Evolutionary conservation across 2,113 vertebrate species (phyloP).

Genomic region (Corynorhinus townsendii): DNA sequence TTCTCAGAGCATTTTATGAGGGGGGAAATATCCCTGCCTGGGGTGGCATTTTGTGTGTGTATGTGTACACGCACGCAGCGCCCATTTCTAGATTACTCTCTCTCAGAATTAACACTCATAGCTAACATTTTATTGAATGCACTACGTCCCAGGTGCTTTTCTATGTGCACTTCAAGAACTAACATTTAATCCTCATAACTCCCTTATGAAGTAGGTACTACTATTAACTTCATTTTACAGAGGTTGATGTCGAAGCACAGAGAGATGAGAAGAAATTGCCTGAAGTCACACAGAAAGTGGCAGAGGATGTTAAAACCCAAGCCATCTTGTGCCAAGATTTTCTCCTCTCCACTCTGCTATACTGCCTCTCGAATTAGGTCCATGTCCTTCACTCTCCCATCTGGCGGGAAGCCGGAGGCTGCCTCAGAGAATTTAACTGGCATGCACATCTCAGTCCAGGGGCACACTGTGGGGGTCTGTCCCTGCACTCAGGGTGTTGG

Average conservation of each 20-base stretch:
- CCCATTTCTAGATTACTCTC: background rate
- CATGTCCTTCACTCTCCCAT: background rate
- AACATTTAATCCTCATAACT: background rate
- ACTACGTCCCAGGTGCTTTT: background rate
- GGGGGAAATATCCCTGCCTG: background rate
- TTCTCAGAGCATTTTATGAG: background rate
- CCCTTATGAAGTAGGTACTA: background rate
- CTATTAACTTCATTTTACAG: background rate
- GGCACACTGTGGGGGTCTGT: background rate
- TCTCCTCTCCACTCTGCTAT: background rate
- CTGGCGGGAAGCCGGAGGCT: background rate
- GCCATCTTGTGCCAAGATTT: too few relatives aligned
- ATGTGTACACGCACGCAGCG: too few relatives aligned
- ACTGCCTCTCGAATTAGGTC: background rate
- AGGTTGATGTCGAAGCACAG: background rate
- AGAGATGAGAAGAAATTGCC: background rate
- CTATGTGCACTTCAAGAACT: background rate
- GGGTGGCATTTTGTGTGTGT: background rate
- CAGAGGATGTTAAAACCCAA: background rate
- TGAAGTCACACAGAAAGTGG: background rate
- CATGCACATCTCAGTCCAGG: background rate
- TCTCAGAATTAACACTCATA: background rate
- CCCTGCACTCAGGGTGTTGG: background rate
- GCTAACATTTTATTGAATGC: background rate
- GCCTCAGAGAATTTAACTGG: background rate